Percentiles rank a stretch among this genome's conserved stretches.
Conservation (phyloP, 2,888 invertebrate species). For the Microplitis manilae region DNA sequence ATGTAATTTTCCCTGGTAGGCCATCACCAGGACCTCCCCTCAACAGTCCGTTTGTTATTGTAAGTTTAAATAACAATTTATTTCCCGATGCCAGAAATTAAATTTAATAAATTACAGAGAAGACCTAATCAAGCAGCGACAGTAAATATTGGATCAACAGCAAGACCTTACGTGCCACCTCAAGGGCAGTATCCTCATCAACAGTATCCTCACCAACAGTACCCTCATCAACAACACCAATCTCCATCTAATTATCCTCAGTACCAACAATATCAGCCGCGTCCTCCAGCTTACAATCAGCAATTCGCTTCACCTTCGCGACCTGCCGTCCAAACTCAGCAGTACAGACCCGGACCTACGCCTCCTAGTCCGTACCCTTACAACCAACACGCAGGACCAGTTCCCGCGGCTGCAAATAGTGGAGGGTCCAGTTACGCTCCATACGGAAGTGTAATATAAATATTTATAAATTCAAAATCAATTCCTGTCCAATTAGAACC, state of each 20-base stretch:
- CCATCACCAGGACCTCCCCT: constrained; percentile 34
- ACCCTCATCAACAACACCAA: neutral
- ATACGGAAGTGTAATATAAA: constrained; percentile 44
- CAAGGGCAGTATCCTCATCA: neutral
- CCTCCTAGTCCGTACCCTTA: constrained; percentile 22
- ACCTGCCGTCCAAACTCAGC: neutral
- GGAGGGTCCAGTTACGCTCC: constrained; percentile 50
- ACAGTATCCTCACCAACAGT: constrained; percentile 6
- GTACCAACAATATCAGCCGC: neutral
- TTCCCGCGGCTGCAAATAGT: constrained; percentile 43
- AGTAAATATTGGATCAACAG: constrained; percentile 41
- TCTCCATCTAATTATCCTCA: constrained; percentile 25
- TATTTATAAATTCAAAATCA: no score
- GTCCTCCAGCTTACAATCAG: neutral
- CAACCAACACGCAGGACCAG: constrained; percentile 34
- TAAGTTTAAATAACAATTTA: constrained; percentile 26
- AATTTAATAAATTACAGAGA: constrained; percentile 14
- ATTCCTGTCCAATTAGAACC: no score
- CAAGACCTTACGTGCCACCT: constrained; percentile 12
- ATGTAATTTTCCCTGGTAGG: constrained; percentile 24
- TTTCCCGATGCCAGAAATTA: neutral
- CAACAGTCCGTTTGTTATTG: constrained; percentile 26
- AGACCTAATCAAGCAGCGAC: constrained; percentile 25
- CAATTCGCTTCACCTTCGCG: neutral
- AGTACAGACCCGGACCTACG: neutral